Conservation (phyloP, 2,888 invertebrate genomes). For the Celastrina argiolus region DNA sequence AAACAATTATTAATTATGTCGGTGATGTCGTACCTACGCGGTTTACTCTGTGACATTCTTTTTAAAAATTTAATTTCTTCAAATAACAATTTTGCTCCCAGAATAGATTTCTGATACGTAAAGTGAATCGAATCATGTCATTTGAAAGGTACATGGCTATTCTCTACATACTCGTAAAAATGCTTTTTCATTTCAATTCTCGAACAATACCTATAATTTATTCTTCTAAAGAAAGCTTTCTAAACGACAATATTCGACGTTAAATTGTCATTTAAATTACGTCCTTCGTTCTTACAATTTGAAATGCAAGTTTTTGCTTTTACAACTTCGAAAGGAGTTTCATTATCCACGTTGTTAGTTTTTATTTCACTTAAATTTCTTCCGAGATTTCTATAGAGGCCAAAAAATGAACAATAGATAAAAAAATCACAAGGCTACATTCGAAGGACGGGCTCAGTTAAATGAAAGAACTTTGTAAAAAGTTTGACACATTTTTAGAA, state of each 20-base stretch:
- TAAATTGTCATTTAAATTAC: slow-evolving; percentile 21
- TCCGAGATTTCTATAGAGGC: slow-evolving; percentile 67
- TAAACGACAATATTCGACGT: slow-evolving; percentile 17
- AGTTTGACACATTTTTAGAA: slow-evolving; percentile 78
- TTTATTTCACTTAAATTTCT: slow-evolving; percentile 59
- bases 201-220: neutral
- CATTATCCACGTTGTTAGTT: slow-evolving; percentile 58
- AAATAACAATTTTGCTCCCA: too few species aligned
- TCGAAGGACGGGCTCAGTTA: slow-evolving; percentile 69
- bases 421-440: slow-evolving; percentile 66
- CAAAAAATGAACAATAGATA: slow-evolving; percentile 72
- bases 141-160: neutral
- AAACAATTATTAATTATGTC: too few species aligned
- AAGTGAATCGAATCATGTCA: neutral
- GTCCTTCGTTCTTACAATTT: neutral
- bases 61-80: too few species aligned
- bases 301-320: slow-evolving; percentile 12
- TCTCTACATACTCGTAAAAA: neutral
- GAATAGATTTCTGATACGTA: too few species aligned
- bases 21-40: too few species aligned
- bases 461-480: slow-evolving; percentile 77
- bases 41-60: too few species aligned
- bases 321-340: slow-evolving; percentile 39
- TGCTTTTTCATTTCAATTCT: neutral
- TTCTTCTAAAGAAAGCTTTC: slow-evolving; percentile 12